Base-by-base conservation (phyloP, 2,113 vertebrate genomes). In the Dasyurus viverrinus region DNA sequence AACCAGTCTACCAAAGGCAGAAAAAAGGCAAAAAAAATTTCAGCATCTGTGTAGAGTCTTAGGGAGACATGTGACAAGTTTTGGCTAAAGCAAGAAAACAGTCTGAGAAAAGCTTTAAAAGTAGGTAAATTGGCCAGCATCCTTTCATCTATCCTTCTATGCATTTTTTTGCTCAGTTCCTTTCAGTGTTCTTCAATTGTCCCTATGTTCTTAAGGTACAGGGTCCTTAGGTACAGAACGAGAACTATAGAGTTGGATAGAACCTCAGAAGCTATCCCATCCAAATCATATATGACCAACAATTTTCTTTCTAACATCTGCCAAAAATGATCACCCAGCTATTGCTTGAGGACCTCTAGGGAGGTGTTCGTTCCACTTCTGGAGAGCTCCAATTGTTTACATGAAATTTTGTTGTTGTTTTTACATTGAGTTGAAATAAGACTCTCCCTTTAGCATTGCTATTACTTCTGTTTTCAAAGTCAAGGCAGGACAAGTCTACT, bases 1-100 rank as follows among this genome's bases (percentile, higher is more conserved):
- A 7, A 53, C 57, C 94, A 54, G 46, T 91, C 14, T 95, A 55
- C 84, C 90, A 19, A 42, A 94, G 96, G 94, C 57, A 3, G 11
- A 26, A 57, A 57, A 57, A 24, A 3, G 19, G 22, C 23, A 54
- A 57, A 36, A 68, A 27, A 57, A 57, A 26, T 8, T 27, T 42
- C n/a, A n/a, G 30, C 14, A 36, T 84, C 68, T 84, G 68, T 42
- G n/a, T 42, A 42, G 0, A 23, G 36, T 42, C 68, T 84, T n/a
- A 84, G n/a, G 6, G 42, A n/a, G 68, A 23, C n/a, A 84, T 42
- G 6, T 42, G 68, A 22, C 6, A 84, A 84, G 16, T 84, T 16
- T 84, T 42, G 68, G n/a, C 19, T 84, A 19, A 84, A 6, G 36
- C n/a, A 84, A 42, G 19, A 16, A 84, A n/a, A 1, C n/a, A 42